Conservation (phyloP, 2,888 invertebrate species). For the Tricholauxania praeusta region DNA sequence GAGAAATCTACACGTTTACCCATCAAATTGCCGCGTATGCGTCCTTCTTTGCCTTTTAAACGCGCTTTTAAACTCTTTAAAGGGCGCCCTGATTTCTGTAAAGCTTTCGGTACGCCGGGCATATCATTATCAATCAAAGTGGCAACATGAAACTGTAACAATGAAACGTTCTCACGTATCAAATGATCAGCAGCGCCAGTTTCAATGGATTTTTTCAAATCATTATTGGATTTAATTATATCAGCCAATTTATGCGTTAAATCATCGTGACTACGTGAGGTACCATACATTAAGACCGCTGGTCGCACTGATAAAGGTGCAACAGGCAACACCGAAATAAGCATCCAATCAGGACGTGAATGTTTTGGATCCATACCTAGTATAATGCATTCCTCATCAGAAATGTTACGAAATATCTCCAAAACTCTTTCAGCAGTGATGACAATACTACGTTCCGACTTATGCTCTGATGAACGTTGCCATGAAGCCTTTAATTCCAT, state of each 20-base stretch:
- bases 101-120: slow-evolving; percentile 73
- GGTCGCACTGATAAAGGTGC: slow-evolving; percentile 94
- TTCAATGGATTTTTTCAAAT: slow-evolving; percentile 72
- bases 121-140: slow-evolving; percentile 76
- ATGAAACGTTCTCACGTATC: slow-evolving; percentile 73
- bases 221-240: slow-evolving; percentile 76
- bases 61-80: slow-evolving; percentile 75
- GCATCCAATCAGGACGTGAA: slow-evolving; percentile 98
- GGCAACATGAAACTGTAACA: slow-evolving; percentile 76
- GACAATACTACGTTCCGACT: slow-evolving; percentile 90
- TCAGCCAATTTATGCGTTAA: slow-evolving; percentile 77
- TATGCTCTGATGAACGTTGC: slow-evolving; percentile 88
- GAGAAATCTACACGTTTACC: slow-evolving; percentile 79
- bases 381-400: slow-evolving; percentile 92
- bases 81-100: slow-evolving; percentile 76
- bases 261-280: slow-evolving; percentile 75
- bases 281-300: slow-evolving; percentile 88
- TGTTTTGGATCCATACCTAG: slow-evolving; percentile 93
- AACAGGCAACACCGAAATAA: slow-evolving; percentile 87
- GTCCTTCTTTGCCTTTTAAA: slow-evolving; percentile 75
- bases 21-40: slow-evolving; percentile 77
- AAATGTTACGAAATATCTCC: slow-evolving; percentile 92
- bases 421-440: slow-evolving; percentile 94
- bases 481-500: slow-evolving; percentile 94
- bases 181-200: slow-evolving; percentile 76